A percentile compares a stretch with the other conserved stretches of the same genome.
These are phyloP conservation scores for Sternotherus odoratus DNA, from an alignment of 2,797 vertebrate species.

Conservation along the genomic window DNA sequence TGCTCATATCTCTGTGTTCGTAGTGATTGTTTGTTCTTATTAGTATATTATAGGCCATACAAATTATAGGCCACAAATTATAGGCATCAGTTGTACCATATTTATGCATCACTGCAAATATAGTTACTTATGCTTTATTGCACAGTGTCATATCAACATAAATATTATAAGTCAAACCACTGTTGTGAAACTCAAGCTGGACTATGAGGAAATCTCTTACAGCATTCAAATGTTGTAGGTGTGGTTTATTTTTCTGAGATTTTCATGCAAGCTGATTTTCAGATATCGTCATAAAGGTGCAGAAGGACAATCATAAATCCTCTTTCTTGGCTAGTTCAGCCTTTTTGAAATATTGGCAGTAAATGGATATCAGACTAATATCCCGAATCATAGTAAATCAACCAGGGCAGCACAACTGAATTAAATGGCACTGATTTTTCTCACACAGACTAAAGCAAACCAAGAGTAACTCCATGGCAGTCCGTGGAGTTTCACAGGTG, in stretches of 20 bases:
- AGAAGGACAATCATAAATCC: neutral
- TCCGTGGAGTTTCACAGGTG: neutral
- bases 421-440: neutral
- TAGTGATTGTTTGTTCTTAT: slow-evolving; percentile 10
- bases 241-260: neutral
- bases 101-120: slow-evolving; percentile 37
- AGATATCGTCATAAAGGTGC: neutral
- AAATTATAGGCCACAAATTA: slow-evolving; percentile 39
- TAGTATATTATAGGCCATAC: neutral
- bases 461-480: neutral
- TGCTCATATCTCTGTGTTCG: neutral
- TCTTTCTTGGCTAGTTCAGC: neutral
- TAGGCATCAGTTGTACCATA: neutral
- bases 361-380: neutral
- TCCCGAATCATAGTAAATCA: neutral
- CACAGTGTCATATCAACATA: neutral
- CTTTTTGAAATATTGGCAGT: neutral
- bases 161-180: slow-evolving; percentile 26
- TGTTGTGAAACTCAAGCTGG: slow-evolving; percentile 24
- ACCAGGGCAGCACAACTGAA: neutral
- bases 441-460: neutral
- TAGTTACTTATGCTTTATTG: slow-evolving; percentile 36
- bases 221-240: neutral
- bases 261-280: slow-evolving; percentile 20
- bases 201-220: slow-evolving; percentile 38